These are phyloP conservation scores for Carlito syrichta DNA, from an alignment of 2,113 vertebrate genomes.

Conservation along the genomic window DNA sequence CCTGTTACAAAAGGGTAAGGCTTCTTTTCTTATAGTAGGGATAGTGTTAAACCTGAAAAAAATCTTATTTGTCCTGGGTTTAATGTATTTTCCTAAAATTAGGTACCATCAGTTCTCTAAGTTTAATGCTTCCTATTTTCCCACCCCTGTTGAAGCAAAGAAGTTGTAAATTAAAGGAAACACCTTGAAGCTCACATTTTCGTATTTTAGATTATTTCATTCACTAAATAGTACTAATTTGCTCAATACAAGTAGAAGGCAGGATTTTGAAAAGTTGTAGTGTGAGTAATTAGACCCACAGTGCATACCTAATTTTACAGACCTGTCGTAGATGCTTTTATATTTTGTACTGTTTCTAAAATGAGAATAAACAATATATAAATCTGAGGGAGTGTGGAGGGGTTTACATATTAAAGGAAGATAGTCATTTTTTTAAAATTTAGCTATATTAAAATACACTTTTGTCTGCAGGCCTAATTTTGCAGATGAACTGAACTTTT, in stretches of 20 bases:
- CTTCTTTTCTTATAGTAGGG: background rate
- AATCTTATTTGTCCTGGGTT: background rate
- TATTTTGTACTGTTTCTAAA: background rate
- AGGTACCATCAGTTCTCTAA: background rate
- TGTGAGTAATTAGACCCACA: background rate
- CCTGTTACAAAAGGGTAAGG: background rate
- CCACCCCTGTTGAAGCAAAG: background rate
- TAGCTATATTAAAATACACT: background rate
- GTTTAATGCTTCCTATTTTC: background rate
- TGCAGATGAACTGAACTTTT: background rate
- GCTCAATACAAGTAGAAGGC: background rate
- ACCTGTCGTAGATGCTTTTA: background rate
- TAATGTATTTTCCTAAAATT: slow-evolving; percentile 22
- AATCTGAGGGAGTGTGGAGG: background rate
- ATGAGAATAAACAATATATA: background rate
- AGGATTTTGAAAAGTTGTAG: background rate
- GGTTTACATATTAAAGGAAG: background rate
- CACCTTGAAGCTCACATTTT: background rate
- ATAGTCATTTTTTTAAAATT: background rate
- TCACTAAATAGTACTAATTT: background rate
- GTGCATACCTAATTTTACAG: background rate
- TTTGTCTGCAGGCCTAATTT: slow-evolving; percentile 15
- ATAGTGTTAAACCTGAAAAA: background rate
- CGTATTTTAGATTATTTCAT: slow-evolving; percentile 21
- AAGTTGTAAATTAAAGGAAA: slow-evolving; percentile 10